These are phyloP conservation scores for Tenualosa ilisha DNA, from an alignment of 2,797 vertebrate species.

Conservation along the genomic window DNA sequence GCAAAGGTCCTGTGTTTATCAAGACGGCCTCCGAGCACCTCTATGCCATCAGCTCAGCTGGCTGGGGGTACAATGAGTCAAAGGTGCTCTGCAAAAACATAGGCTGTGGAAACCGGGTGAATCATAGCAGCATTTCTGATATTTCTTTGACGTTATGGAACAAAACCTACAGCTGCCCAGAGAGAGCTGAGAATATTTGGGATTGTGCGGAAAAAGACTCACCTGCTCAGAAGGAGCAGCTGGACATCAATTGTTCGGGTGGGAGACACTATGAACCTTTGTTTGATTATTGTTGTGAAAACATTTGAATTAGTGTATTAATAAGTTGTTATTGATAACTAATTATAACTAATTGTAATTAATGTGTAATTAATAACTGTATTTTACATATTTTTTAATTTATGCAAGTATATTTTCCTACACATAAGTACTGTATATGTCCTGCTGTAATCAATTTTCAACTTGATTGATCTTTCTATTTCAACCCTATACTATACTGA, in stretches of 20 bases:
- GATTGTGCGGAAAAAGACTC: constrained; percentile 26
- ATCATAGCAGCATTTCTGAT: rapidly evolving
- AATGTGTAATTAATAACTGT: too few species aligned
- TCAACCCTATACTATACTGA: background rate
- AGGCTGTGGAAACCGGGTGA: constrained; percentile 42
- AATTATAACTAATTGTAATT: too few species aligned
- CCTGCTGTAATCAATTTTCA: background rate
- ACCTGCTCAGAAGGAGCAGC: rapidly evolving
- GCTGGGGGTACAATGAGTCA: constrained; percentile 20
- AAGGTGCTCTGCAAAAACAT: constrained; percentile 50
- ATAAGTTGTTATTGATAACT: too few species aligned
- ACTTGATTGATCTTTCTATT: background rate
- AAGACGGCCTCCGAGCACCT: rapidly evolving
- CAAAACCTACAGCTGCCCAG: constrained; percentile 40
- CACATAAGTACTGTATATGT: too few species aligned
- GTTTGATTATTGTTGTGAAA: background rate
- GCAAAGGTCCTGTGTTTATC: constrained; percentile 55
- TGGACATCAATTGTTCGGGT: constrained; percentile 60
- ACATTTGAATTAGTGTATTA: too few species aligned
- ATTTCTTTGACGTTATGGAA: background rate
- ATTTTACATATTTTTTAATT: too few species aligned
- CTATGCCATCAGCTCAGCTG: background rate
- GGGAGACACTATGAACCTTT: constrained; percentile 20
- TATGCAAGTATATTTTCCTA: too few species aligned
- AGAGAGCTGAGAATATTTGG: constrained; percentile 49